Evolutionary conservation across 2,888 invertebrate genomes (phyloP).

Genomic region (Plagiodera versicolora): DNA sequence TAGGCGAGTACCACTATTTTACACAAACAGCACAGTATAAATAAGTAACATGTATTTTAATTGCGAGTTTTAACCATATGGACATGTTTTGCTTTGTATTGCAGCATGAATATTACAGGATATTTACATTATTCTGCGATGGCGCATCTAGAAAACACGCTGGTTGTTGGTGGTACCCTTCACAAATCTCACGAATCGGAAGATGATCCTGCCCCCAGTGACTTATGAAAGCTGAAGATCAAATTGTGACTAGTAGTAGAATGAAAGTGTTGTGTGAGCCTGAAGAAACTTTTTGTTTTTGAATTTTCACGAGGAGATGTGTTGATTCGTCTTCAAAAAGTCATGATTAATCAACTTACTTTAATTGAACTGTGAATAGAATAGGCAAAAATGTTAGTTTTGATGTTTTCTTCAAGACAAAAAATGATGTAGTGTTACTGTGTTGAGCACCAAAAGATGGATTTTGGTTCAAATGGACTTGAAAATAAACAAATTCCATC

Average conservation of each 20-base stretch:
- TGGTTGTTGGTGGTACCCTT: constrained; percentile 30
- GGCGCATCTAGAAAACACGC: constrained; percentile 29
- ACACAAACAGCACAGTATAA: constrained; percentile 56
- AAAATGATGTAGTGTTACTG: constrained; percentile 5
- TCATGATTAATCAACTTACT: no score
- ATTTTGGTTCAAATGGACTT: no score
- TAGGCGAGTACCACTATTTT: constrained; percentile 42
- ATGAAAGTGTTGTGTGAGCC: no score
- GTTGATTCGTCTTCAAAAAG: no score
- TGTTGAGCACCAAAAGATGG: constrained; percentile 31
- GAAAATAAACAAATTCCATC: no score
- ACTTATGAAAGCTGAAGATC: no score
- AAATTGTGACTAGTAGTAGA: no score
- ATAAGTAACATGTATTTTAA: constrained; percentile 55
- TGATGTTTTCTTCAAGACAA: background rate
- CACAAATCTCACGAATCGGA: constrained; percentile 12
- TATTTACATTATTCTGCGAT: constrained; percentile 38
- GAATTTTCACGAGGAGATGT: no score
- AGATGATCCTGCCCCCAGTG: no score
- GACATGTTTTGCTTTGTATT: constrained; percentile 51
- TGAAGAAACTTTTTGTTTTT: no score
- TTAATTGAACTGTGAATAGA: no score
- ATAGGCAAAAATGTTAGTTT: no score
- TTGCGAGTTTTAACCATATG: constrained; percentile 52
- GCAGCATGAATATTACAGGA: constrained; percentile 45